Base-by-base conservation (phyloP, 2,797 vertebrate species). In the Sebastes itinus region DNA sequence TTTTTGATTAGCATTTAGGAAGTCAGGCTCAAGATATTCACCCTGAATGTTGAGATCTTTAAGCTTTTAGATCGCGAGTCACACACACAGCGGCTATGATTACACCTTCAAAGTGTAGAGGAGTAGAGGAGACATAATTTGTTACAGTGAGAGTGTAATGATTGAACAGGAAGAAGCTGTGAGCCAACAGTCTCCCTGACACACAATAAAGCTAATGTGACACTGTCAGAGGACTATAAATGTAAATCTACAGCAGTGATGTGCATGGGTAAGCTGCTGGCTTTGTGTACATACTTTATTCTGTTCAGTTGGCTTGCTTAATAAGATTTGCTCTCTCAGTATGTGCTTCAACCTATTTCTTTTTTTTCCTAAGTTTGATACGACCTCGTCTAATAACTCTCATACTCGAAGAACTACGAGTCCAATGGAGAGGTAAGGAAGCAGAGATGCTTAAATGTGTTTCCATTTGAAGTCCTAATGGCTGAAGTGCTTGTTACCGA, bases 391-490 rank as follows among this genome's bases (percentile, higher is more conserved):
- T 85, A 92, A 90, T 93, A 92, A 91, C 85, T 77, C 80, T 69
- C 68, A 69, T 70, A 83, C 84, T 86, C 32, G n/a, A 86, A 87
- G 76, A 92, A 89, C 83, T 88, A 68, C 68, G 77, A 79, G 80
- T 80, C 65, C 69, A 62, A 70, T 27, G 30, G 69, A 85, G 88
- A 87, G 77, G 67, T 75, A 83, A 85, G 77, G 70, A 84, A 78
- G 81, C 80, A 72, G 78, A 87, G 88, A 89, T 79, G 83, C 80
- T 90, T 87, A 90, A 92, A 91, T 91, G 90, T 93, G 90, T 94
- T 95, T 94, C 87, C 91, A 92, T 94, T 93, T 92, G 92, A 91
- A 87, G 89, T 77, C 68, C 91, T 93, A 94, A 94, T 94, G 88
- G 91, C 78, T 88, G 83, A 86, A 90, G 89, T 86, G 90, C 88